These are phyloP conservation scores for Himalopsyche phryganea DNA, from an alignment of 1,140 invertebrate species.

Conservation along the genomic window DNA sequence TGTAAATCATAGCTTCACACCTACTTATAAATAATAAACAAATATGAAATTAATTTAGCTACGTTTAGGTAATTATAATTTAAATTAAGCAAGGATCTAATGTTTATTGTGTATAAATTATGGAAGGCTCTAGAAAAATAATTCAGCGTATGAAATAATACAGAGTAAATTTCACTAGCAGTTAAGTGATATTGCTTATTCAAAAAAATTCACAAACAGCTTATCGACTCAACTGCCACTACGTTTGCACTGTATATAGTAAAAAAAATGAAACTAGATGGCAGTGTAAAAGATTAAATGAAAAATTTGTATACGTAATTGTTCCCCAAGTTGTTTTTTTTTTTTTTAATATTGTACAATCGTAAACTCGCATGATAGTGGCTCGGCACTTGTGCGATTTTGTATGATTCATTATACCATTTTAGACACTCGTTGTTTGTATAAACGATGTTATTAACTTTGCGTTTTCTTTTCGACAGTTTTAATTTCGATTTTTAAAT, in stretches of 20 bases:
- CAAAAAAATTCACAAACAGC: not conserved
- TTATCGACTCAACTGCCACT: not conserved
- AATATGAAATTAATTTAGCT: constrained; percentile 28
- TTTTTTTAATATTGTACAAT: constrained; percentile 1
- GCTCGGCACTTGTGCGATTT: too few relatives aligned
- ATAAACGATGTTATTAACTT: too few relatives aligned
- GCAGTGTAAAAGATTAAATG: constrained; percentile 20
- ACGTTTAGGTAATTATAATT: constrained; percentile 27
- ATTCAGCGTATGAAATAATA: constrained; percentile 1
- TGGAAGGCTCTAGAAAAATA: constrained; percentile 26
- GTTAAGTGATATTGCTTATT: constrained; percentile 1
- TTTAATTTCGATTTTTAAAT: too few relatives aligned
- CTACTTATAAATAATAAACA: constrained; percentile 27
- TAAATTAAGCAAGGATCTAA: constrained; percentile 13
- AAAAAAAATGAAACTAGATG: constrained; percentile 1
- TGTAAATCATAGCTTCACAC: constrained; percentile 29
- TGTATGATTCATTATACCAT: too few relatives aligned
- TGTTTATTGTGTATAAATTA: constrained; percentile 29
- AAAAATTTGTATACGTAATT: constrained; percentile 31
- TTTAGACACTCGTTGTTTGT: too few relatives aligned
- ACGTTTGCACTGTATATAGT: constrained; percentile 23
- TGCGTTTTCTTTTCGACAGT: too few relatives aligned
- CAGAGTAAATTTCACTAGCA: not conserved
- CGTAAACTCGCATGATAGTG: not conserved
- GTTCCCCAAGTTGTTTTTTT: constrained; percentile 17